Conservation (phyloP, 2,113 vertebrate species). For the Alosa alosa region DNA sequence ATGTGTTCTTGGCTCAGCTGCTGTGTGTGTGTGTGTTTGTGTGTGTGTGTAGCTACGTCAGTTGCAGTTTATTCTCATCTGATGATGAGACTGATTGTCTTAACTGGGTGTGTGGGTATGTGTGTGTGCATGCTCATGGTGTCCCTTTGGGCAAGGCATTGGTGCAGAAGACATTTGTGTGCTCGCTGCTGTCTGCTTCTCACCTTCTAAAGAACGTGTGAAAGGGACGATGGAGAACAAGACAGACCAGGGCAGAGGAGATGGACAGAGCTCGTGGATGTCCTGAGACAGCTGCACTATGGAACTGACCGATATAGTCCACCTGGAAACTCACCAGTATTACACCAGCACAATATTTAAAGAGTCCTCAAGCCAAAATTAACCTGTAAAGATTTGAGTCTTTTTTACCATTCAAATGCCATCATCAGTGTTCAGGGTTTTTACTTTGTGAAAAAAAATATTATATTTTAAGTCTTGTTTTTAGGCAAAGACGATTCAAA, state of each 20-base stretch:
- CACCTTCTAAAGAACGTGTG: background rate
- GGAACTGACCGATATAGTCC: background rate
- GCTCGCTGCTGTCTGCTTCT: background rate
- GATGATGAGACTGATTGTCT: background rate
- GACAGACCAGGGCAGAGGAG: background rate
- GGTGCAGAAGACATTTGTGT: background rate
- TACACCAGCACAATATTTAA: slow-evolving; percentile 8
- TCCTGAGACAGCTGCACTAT: background rate
- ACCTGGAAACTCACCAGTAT: background rate
- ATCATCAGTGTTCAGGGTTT: background rate
- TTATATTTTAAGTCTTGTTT: background rate
- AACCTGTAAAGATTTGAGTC: background rate
- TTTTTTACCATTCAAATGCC: background rate
- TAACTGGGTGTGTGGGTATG: background rate
- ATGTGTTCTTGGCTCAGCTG: background rate
- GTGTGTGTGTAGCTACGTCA: background rate
- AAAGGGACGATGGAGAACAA: background rate
- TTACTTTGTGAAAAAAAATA: slow-evolving; percentile 6
- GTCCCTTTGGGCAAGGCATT: background rate
- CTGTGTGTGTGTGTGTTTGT: background rate
- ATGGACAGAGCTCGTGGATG: background rate
- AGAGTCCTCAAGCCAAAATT: background rate
- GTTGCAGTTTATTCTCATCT: background rate
- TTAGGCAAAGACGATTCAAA: slow-evolving; percentile 1
- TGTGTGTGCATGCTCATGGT: background rate